phyloP scores from a whole-genome alignment of 2,888 invertebrate genomes.

The Cheilosia soror region DNA sequence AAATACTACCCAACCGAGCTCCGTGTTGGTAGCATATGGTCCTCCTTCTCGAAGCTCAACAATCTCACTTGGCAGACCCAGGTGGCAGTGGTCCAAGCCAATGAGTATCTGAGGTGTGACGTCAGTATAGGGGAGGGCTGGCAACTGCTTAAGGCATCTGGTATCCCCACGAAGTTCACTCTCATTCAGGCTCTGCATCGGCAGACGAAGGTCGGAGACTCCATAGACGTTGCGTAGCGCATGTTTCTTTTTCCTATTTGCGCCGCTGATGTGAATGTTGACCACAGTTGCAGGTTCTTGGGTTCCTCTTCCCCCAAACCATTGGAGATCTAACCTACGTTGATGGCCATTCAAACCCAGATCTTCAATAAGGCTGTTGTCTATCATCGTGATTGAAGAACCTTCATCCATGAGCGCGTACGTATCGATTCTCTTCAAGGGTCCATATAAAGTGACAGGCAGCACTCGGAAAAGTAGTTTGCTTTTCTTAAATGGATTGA shows the following conservation, averaged over 20 bases:
- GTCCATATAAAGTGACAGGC: slow-evolving; percentile 57
- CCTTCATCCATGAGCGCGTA: slow-evolving; percentile 66
- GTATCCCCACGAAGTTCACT: slow-evolving; percentile 20
- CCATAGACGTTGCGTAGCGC: slow-evolving; percentile 30
- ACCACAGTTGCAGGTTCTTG: slow-evolving; percentile 52
- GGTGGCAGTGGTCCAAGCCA: slow-evolving; percentile 49
- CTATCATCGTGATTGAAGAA: slow-evolving; percentile 64
- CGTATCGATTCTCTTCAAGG: slow-evolving; percentile 18
- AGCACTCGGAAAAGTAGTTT: slow-evolving; percentile 54
- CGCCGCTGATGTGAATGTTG: slow-evolving; percentile 59
- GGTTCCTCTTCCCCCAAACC: slow-evolving; percentile 54
- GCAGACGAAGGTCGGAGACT: slow-evolving; percentile 22
- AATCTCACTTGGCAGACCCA: slow-evolving; percentile 41
- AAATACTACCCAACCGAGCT: slow-evolving; percentile 66
- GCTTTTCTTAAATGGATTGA: slow-evolving; percentile 14
- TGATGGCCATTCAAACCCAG: slow-evolving; percentile 51
- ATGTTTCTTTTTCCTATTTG: slow-evolving; percentile 16
- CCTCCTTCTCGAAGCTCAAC: slow-evolving; percentile 25
- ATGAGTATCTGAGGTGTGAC: slow-evolving; percentile 51
- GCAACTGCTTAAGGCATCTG: slow-evolving; percentile 8
- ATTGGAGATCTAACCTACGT: slow-evolving; percentile 50
- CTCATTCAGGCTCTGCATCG: slow-evolving; percentile 36
- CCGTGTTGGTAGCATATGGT: slow-evolving; percentile 65
- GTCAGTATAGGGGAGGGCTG: slow-evolving; percentile 22
- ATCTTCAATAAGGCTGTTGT: slow-evolving; percentile 36